Percentiles rank a stretch among this genome's conserved stretches.
Conservation (phyloP, 2,888 invertebrate genomes). For the Spisula solida region DNA sequence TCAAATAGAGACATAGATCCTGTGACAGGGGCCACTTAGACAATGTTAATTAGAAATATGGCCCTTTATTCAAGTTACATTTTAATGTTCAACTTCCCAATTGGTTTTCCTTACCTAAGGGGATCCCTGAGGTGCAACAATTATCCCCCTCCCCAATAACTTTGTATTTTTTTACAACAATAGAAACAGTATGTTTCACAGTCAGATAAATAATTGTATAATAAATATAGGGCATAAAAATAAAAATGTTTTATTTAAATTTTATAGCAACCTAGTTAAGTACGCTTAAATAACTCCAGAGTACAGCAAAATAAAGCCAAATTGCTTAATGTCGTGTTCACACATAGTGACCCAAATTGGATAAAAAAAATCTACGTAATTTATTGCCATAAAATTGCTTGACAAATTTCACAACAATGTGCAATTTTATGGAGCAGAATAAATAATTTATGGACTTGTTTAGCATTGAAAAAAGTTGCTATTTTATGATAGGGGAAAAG, state of each 20-base stretch:
- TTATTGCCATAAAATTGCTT: not conserved
- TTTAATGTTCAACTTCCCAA: not conserved
- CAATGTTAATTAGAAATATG: slow-evolving; percentile 7
- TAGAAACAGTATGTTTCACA: not conserved
- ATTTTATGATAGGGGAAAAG: not conserved
- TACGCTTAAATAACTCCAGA: not conserved
- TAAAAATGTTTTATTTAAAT: not conserved
- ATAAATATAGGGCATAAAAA: slow-evolving; percentile 6
- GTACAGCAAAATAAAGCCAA: not conserved
- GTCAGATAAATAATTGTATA: not conserved
- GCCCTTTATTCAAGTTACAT: not conserved
- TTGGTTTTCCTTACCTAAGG: not conserved
- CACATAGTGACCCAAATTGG: not conserved
- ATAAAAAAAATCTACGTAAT: not conserved
- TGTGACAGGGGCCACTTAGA: slow-evolving; percentile 3
- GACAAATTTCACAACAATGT: not conserved
- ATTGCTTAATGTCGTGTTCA: not conserved
- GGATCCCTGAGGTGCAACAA: not conserved
- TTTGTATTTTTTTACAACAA: not conserved
- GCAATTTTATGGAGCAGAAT: not conserved
- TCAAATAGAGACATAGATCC: not conserved
- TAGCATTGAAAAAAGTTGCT: not conserved
- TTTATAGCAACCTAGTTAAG: not conserved
- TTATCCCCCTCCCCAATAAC: not conserved
- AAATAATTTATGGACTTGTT: slow-evolving; percentile 4